Conservation (phyloP, 2,797 vertebrate species). For the Spea hammondii region DNA sequence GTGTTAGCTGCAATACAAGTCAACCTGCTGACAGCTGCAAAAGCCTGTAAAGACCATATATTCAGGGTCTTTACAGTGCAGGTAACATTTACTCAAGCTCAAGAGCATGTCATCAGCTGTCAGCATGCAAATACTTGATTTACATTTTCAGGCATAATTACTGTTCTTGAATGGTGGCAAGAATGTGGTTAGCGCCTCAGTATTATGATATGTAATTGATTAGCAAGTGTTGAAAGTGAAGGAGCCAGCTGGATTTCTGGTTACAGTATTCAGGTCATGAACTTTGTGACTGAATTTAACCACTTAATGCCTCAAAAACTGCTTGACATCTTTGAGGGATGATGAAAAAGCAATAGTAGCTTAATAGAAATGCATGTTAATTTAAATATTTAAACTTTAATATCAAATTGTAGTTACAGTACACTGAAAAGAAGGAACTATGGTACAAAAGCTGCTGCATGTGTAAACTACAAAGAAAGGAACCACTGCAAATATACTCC, state of each 20-base stretch:
- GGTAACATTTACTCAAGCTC: slow-evolving; percentile 8
- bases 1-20: slow-evolving; percentile 20
- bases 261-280: not conserved
- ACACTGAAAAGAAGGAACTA: too few relatives aligned
- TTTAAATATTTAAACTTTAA: too few relatives aligned
- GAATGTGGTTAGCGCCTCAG: slow-evolving; percentile 14
- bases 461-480: too few relatives aligned
- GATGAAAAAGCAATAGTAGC: too few relatives aligned
- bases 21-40: slow-evolving; percentile 18
- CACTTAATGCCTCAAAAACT: not conserved
- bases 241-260: not conserved
- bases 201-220: slow-evolving; percentile 21
- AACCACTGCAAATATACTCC: too few relatives aligned
- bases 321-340: too few relatives aligned
- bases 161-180: slow-evolving; percentile 10
- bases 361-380: too few relatives aligned
- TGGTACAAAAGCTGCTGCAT: too few relatives aligned
- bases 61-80: not conserved
- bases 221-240: slow-evolving; percentile 23
- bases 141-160: slow-evolving; percentile 7
- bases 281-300: not conserved
- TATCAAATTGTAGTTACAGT: too few relatives aligned
- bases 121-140: not conserved
- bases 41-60: not conserved
- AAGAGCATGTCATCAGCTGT: slow-evolving; percentile 6